Evolutionary conservation across 2,113 vertebrate species (phyloP).

Genomic region (Menidia beryllina): DNA sequence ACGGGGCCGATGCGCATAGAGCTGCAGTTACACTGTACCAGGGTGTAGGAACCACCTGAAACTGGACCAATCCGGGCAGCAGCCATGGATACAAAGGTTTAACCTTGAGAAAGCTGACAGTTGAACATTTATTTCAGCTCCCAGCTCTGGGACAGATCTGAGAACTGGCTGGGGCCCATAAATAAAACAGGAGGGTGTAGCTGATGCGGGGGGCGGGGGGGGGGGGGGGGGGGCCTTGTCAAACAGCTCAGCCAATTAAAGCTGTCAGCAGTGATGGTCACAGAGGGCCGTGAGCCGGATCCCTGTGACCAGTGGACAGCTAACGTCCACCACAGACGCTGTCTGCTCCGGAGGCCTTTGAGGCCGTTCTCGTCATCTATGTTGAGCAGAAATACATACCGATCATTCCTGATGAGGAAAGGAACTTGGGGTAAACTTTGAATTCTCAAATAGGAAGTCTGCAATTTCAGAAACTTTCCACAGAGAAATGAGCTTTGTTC

Average conservation of each 20-base stretch:
- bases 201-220: slow-evolving; percentile 85
- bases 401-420: too few species aligned
- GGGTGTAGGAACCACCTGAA: slow-evolving; percentile 72
- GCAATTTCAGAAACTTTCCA: too few species aligned
- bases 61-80: slow-evolving; percentile 28
- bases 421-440: too few species aligned
- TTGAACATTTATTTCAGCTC: slow-evolving; percentile 21
- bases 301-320: too few species aligned
- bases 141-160: slow-evolving; percentile 3
- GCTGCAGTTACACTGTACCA: slow-evolving; percentile 70
- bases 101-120: slow-evolving; percentile 25
- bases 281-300: too few species aligned
- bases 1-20: slow-evolving; percentile 36
- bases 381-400: too few species aligned
- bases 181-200: slow-evolving; percentile 93
- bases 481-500: too few species aligned
- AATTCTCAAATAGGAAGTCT: too few species aligned
- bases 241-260: slow-evolving; percentile 90
- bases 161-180: slow-evolving; percentile 50
- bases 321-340: too few species aligned
- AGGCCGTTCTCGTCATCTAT: too few species aligned
- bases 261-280: slow-evolving; percentile 87
- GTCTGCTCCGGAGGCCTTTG: too few species aligned
- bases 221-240: slow-evolving; percentile 81
- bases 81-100: slow-evolving; percentile 58